These are phyloP conservation scores for Cottus gobio DNA, from an alignment of 2,113 vertebrate genomes.

Conservation along the genomic window DNA sequence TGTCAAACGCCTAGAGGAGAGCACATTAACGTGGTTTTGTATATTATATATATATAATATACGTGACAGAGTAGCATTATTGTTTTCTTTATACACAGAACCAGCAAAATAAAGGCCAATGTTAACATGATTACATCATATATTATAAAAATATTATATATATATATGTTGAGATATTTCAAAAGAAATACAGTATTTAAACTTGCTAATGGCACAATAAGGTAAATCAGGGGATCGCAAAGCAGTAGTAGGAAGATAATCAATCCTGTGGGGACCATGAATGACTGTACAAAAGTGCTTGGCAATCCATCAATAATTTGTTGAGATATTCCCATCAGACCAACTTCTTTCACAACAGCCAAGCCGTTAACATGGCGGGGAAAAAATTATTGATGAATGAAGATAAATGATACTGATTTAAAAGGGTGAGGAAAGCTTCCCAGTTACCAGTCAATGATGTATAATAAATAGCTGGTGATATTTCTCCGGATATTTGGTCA, in stretches of 20 bases:
- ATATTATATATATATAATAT: not conserved
- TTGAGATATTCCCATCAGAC: not conserved
- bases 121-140: no score
- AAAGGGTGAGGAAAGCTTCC: not conserved
- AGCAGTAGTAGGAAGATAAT: no score
- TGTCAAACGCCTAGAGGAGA: constrained; percentile 85
- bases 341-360: not conserved
- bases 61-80: not conserved
- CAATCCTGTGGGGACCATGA: not conserved
- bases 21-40: not conserved
- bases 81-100: not conserved
- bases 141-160: no score
- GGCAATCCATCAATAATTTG: not conserved
- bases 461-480: not conserved
- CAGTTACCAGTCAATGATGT: not conserved
- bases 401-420: not conserved
- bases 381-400: not conserved
- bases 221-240: not conserved
- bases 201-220: not conserved
- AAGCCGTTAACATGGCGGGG: not conserved
- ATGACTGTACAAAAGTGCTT: not conserved
- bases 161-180: not conserved
- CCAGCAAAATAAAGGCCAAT: no score
- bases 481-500: constrained; percentile 17
- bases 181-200: not conserved